A percentile compares a stretch with the other conserved stretches of the same genome.
phyloP scores from a whole-genome alignment of 2,113 vertebrate genomes.

The Rallus limicola region DNA sequence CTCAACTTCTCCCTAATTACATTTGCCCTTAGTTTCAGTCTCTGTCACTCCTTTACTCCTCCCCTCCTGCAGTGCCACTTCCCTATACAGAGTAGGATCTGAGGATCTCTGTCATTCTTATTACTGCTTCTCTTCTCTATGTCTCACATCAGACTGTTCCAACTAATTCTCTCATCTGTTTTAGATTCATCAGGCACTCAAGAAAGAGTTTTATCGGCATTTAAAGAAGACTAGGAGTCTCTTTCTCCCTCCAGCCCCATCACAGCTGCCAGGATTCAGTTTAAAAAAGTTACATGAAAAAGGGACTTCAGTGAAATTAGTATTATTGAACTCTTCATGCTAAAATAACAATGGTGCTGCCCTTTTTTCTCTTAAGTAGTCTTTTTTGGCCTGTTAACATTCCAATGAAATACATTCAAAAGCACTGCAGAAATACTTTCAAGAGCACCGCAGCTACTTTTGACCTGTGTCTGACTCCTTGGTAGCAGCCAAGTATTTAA shows the following conservation, averaged over 20 bases:
- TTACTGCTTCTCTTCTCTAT: background rate
- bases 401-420: background rate
- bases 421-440: background rate
- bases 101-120: background rate
- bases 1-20: background rate
- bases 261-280: background rate
- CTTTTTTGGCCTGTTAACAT: background rate
- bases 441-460: background rate
- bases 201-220: background rate
- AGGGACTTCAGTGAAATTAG: background rate
- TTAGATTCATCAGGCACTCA: background rate
- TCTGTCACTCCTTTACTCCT: background rate
- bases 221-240: background rate
- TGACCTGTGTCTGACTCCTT: background rate
- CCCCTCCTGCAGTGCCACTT: background rate
- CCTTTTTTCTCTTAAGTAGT: background rate
- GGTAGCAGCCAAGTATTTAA: background rate
- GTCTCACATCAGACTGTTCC: background rate
- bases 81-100: background rate
- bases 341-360: background rate
- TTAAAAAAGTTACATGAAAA: background rate
- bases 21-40: background rate
- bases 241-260: background rate
- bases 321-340: background rate
- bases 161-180: background rate